Evolutionary conservation across 2,797 vertebrate genomes (phyloP).

Genomic region (Nannoperca australis): DNA sequence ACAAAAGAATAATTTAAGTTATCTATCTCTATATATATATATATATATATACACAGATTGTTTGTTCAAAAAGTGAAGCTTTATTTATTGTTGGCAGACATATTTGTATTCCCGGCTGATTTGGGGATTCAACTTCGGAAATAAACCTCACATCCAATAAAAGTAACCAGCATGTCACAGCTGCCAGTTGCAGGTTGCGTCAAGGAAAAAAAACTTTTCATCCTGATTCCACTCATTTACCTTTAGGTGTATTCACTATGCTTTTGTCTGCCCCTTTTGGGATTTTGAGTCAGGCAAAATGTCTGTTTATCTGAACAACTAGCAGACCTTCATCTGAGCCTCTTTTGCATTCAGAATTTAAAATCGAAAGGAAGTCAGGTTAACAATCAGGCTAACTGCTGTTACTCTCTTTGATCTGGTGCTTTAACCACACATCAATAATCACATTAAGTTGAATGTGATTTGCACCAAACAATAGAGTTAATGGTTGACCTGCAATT

Average conservation of each 20-base stretch:
- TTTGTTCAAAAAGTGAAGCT: conserved; percentile 14
- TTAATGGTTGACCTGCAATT: conserved; percentile 35
- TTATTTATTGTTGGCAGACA: conserved; percentile 16
- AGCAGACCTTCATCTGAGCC: conserved; percentile 33
- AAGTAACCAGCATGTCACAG: conserved; percentile 57
- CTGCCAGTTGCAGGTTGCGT: conserved; percentile 44
- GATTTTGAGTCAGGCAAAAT: conserved; percentile 62
- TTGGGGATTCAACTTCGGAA: conserved; percentile 22
- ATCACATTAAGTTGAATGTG: conserved; percentile 39
- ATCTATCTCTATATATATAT: too few relatives aligned
- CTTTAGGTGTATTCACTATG: conserved; percentile 49
- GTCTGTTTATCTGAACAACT: conserved; percentile 66
- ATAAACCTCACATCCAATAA: conserved; percentile 34
- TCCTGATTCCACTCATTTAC: conserved; percentile 49
- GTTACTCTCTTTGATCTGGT: conserved; percentile 62
- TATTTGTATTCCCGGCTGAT: conserved; percentile 40
- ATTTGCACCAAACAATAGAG: conserved; percentile 19
- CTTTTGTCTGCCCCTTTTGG: conserved; percentile 48
- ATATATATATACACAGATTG: conserved; percentile 1
- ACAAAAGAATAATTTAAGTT: background rate
- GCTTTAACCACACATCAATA: conserved; percentile 40
- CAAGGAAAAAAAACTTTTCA: conserved; percentile 39
- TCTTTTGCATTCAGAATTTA: conserved; percentile 43
- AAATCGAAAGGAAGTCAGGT: conserved; percentile 46
- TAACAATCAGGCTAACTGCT: conserved; percentile 50